phyloP scores from a whole-genome alignment of 2,888 invertebrate genomes.

The Tenthredo mesomela region DNA sequence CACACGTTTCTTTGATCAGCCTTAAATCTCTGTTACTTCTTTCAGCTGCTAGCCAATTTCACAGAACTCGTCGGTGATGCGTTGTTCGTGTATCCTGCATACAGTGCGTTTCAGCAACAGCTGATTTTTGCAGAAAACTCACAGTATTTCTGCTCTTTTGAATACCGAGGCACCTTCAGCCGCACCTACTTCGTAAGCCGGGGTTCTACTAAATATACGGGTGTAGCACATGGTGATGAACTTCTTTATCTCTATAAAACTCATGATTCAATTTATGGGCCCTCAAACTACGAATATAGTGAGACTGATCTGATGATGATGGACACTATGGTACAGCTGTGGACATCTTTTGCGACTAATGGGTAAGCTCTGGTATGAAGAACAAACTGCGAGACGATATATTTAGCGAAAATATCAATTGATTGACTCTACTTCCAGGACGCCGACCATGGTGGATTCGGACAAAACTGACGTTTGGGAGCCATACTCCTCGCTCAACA shows the following conservation, averaged over 20 bases:
- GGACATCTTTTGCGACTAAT: conserved; percentile 30
- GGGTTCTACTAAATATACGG: background rate
- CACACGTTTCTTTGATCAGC: background rate
- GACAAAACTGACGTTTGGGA: background rate
- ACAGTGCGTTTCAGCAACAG: background rate
- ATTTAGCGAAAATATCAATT: background rate
- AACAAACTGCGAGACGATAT: background rate
- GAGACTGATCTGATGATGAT: background rate
- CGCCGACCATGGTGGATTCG: background rate
- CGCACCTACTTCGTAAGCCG: background rate
- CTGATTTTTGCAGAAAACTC: background rate
- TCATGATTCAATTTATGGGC: background rate
- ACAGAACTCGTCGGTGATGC: background rate
- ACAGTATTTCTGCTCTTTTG: conserved; percentile 17
- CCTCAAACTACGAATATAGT: background rate
- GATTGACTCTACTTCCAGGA: background rate
- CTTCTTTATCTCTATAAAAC: background rate
- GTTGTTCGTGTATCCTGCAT: background rate
- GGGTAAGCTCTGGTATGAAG: background rate
- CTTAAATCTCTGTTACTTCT: background rate
- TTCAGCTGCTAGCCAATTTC: conserved; percentile 11
- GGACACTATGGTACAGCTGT: conserved; percentile 6
- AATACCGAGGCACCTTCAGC: background rate
- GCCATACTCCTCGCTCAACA: conserved; percentile 13
- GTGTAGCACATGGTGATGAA: conserved; percentile 2